Conservation (phyloP, 2,797 vertebrate species). For the Acipenser oxyrinchus region DNA sequence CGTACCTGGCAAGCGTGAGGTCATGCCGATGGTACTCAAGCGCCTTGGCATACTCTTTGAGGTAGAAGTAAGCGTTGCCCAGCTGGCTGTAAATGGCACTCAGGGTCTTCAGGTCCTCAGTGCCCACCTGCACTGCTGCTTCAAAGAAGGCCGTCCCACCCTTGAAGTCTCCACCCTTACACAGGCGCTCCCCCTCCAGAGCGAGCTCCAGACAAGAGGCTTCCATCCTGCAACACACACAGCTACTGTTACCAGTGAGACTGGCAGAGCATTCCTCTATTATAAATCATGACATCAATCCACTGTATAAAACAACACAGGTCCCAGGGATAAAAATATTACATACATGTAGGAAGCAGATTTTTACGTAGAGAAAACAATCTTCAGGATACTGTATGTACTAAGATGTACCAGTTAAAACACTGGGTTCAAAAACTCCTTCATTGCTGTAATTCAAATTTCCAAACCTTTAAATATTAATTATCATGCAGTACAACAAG, state of each 20-base stretch:
- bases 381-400: too few species aligned
- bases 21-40: slow-evolving; percentile 90
- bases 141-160: slow-evolving; percentile 87
- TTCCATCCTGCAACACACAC: slow-evolving; percentile 74
- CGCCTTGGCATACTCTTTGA: slow-evolving; percentile 89
- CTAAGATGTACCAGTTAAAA: too few species aligned
- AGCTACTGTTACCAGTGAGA: not conserved
- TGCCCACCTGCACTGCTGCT: slow-evolving; percentile 89
- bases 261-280: too few species aligned
- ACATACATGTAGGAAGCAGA: too few species aligned
- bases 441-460: too few species aligned
- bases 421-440: too few species aligned
- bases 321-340: too few species aligned
- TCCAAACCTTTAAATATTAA: too few species aligned
- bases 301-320: too few species aligned
- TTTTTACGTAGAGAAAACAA: too few species aligned
- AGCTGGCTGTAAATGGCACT: slow-evolving; percentile 98
- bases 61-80: slow-evolving; percentile 95
- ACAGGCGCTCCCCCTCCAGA: slow-evolving; percentile 86
- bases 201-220: slow-evolving; percentile 91
- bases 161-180: slow-evolving; percentile 90
- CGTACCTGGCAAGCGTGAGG: slow-evolving; percentile 88
- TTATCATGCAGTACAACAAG: too few species aligned
- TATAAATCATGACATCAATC: too few species aligned
- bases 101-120: slow-evolving; percentile 92